phyloP scores from a whole-genome alignment of 2,113 vertebrate species.

The Phasianus colchicus region DNA sequence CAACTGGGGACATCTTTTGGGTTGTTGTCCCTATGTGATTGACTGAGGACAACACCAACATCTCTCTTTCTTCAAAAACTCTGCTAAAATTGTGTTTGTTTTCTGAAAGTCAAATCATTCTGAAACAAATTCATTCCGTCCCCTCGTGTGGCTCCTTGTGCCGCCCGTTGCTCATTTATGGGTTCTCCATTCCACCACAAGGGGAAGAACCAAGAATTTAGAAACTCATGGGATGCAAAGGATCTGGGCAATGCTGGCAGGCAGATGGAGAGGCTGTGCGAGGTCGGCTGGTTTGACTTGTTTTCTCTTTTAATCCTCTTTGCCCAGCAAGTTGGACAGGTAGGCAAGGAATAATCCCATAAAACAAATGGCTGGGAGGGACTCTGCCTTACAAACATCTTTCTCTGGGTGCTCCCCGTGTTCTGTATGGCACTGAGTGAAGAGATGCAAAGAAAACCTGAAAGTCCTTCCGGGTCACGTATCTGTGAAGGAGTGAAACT shows the following conservation, averaged over 20 bases:
- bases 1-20: too few species aligned
- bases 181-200: neutral
- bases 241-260: neutral
- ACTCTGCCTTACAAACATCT: neutral
- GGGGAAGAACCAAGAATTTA: neutral
- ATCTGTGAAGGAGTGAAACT: neutral
- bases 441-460: neutral
- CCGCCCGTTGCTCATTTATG: too few species aligned
- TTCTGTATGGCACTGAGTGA: accelerated
- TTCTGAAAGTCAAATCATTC: neutral
- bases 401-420: neutral
- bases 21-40: too few species aligned
- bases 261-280: neutral
- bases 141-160: too few species aligned
- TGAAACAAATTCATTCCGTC: neutral
- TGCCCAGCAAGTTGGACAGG: neutral
- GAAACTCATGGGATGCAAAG: too few species aligned
- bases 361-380: neutral
- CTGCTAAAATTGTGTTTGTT: neutral
- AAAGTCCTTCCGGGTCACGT: neutral
- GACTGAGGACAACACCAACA: neutral
- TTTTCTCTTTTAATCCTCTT: neutral
- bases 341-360: neutral
- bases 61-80: neutral
- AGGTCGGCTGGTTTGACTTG: neutral